These are phyloP conservation scores for Sussaba pulchella DNA, from an alignment of 2,888 invertebrate species.

Conservation along the genomic window DNA sequence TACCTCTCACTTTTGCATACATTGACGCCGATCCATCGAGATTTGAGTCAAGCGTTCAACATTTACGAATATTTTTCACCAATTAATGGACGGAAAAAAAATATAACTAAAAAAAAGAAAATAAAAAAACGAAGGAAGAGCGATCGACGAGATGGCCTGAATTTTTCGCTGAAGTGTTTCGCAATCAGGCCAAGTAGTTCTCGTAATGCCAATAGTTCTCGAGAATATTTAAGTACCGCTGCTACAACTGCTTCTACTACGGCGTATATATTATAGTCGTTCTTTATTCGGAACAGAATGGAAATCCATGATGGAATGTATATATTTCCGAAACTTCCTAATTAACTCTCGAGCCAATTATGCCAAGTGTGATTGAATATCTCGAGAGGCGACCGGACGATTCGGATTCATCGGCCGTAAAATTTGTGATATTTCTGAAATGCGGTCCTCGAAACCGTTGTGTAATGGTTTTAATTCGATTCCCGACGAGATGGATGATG, in stretches of 20 bases:
- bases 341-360: constrained; percentile 56
- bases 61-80: not conserved
- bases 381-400: constrained; percentile 16
- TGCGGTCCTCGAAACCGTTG: not conserved
- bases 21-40: constrained; percentile 1
- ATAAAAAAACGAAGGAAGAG: not conserved
- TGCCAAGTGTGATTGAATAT: constrained; percentile 50
- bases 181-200: constrained; percentile 59
- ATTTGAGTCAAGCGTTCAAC: not conserved
- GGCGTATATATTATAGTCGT: not conserved
- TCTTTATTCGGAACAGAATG: constrained; percentile 38
- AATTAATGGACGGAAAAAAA: constrained; percentile 23
- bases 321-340: constrained; percentile 23
- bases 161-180: constrained; percentile 39
- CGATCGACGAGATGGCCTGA: constrained; percentile 13
- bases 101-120: constrained; percentile 13
- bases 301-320: constrained; percentile 1
- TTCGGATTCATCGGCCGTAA: constrained; percentile 9
- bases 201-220: constrained; percentile 55
- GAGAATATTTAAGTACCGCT: constrained; percentile 52
- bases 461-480: constrained; percentile 1
- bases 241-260: not conserved
- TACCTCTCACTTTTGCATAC: constrained; percentile 6
- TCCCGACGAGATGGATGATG: constrained; percentile 1
- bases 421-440: constrained; percentile 36